Conservation (phyloP, 2,113 vertebrate genomes). For the Pteropus alecto region DNA sequence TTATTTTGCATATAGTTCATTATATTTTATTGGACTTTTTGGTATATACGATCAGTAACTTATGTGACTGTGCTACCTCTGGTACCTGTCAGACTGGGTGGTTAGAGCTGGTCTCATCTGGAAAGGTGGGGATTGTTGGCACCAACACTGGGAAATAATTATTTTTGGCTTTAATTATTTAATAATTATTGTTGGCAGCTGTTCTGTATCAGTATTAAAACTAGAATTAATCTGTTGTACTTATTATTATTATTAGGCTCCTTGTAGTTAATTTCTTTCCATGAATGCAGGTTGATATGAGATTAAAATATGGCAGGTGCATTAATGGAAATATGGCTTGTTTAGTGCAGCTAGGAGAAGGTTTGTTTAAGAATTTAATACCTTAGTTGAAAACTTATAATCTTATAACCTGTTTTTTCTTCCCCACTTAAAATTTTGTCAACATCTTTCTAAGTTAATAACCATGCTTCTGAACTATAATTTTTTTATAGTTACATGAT, state of each 20-base stretch:
- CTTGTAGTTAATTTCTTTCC: not conserved
- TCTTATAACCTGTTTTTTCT: not conserved
- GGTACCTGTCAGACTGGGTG: not conserved
- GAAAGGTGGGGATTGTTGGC: not conserved
- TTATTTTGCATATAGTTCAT: not conserved
- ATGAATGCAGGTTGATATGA: not conserved
- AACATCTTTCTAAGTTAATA: slow-evolving; percentile 23
- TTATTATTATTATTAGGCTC: not conserved
- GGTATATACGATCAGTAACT: not conserved
- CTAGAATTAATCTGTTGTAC: not conserved
- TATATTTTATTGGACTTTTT: not conserved
- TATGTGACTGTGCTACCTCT: not conserved
- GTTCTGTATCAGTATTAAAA: not conserved
- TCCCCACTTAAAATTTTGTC: not conserved
- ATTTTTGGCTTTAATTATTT: not conserved
- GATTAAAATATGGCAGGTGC: slow-evolving; percentile 18
- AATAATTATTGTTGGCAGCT: not conserved
- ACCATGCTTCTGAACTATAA: not conserved
- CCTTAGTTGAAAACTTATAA: not conserved
- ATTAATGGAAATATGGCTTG: not conserved
- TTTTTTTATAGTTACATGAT: not conserved
- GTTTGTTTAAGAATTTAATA: slow-evolving; percentile 19
- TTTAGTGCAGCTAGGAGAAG: not conserved
- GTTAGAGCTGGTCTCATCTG: not conserved
- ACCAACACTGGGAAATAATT: not conserved